Base-by-base conservation (phyloP, 2,888 invertebrate genomes). In the Acronicta aceris region DNA sequence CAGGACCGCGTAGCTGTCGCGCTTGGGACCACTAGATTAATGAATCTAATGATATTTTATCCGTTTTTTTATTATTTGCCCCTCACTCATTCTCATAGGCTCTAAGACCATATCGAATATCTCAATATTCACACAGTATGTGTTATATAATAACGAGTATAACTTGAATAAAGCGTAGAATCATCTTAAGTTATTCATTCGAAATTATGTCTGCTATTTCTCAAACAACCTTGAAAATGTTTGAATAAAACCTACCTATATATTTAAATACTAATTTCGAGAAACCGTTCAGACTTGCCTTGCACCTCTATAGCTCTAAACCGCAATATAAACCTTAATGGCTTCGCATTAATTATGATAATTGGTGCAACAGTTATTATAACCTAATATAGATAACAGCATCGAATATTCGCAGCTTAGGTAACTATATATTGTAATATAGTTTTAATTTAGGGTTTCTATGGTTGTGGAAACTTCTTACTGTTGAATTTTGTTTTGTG, bases 211-310 rank as follows among this genome's bases (percentile, higher is more conserved):
- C 53, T 38, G 36, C 38, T 40, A 62, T 50, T 69, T 27, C 40
- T 49, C 56, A 47, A 53, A 57, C 43, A 51, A 57, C 69, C 69
- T 70, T 70, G 68, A 53, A 51, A 43, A 56, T 70, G 67, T 54
- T 62, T 40, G 41, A n/a, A n/a, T n/a, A n/a, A 53, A 33, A 33
- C 15, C 15, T 41, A 49, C 38, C 38, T 7, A 38, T n/a, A 64
- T 38, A 49, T 42, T 40, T n/a, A 40, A 49, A 40, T 42, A 17
- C 15, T 30, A 51, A 42, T 59, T 43, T 47, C 45, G 30, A 56
- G 50, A 50, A 72, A 15, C 17, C 16, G 62, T 66, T 66, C 43
- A 30, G 16, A 9, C 30, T 38, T 10, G 27, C 21, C 33, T 45
- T 3, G 16, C 2, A 27, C 27, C n/a, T 43, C 17, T 15, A 38